These are phyloP conservation scores for Lepidurus packardi DNA, from an alignment of 1,140 invertebrate species.

Conservation along the genomic window DNA sequence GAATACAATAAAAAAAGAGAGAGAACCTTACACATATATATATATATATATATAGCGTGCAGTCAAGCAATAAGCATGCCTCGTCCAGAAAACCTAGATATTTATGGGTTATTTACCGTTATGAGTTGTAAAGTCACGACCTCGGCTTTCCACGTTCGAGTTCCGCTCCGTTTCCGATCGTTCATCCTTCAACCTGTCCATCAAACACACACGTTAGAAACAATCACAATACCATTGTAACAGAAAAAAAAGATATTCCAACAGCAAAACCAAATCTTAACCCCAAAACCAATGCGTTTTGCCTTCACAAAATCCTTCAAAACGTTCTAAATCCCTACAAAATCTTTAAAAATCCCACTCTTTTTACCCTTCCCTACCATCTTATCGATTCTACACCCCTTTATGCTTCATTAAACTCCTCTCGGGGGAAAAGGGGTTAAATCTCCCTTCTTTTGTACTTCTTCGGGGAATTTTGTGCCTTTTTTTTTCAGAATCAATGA, in stretches of 20 bases:
- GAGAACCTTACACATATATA: background rate
- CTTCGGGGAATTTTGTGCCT: too few species aligned
- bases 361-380: too few species aligned
- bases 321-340: too few species aligned
- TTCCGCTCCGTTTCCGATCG: slow-evolving; percentile 33
- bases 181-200: slow-evolving; percentile 33
- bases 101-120: slow-evolving; percentile 31
- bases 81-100: slow-evolving; percentile 25
- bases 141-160: slow-evolving; percentile 31
- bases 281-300: background rate
- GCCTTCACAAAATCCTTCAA: background rate
- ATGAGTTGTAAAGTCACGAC: slow-evolving; percentile 30
- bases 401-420: too few species aligned
- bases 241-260: slow-evolving; percentile 1
- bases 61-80: background rate
- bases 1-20: background rate
- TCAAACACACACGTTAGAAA: slow-evolving; percentile 21
- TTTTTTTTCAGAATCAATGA: too few species aligned
- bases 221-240: background rate
- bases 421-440: too few species aligned
- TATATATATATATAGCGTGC: background rate
- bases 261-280: background rate
- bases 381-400: too few species aligned
- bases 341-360: too few species aligned
- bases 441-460: too few species aligned